phyloP scores from a whole-genome alignment of 1,140 invertebrate species.

The Belonocnema kinseyi region DNA sequence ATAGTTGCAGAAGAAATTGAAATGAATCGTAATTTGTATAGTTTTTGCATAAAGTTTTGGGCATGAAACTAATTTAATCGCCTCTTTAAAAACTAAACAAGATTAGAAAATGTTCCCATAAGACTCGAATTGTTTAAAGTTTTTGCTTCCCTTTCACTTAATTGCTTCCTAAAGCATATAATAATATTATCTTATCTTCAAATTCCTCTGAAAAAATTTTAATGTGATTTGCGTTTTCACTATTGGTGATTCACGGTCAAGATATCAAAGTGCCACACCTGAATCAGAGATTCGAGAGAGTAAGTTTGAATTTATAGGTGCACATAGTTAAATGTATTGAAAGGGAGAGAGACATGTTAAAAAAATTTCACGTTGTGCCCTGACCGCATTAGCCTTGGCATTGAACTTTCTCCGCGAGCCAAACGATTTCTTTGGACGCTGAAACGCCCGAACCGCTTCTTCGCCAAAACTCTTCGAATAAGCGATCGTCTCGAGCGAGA shows the following conservation, averaged over 20 bases:
- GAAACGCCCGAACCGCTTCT: constrained; percentile 27
- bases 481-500: constrained; percentile 24
- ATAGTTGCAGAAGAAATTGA: too few relatives aligned
- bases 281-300: constrained; percentile 15
- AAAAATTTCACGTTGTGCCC: constrained; percentile 42
- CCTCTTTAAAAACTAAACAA: too few relatives aligned
- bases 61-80: too few relatives aligned
- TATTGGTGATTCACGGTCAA: constrained; percentile 21
- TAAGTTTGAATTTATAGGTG: constrained; percentile 17
- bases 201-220: not conserved
- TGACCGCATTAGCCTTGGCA: constrained; percentile 56
- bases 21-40: too few relatives aligned
- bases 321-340: constrained; percentile 25
- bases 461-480: constrained; percentile 20
- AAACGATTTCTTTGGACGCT: constrained; percentile 45
- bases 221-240: constrained; percentile 2
- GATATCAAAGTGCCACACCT: constrained; percentile 29
- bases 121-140: too few relatives aligned
- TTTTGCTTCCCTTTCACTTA: too few relatives aligned
- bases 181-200: not conserved
- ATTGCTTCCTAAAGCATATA: not conserved
- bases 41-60: too few relatives aligned
- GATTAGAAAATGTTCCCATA: too few relatives aligned
- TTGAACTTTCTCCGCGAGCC: constrained; percentile 60
- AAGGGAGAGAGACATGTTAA: constrained; percentile 43